Evolutionary conservation across 2,888 invertebrate species (phyloP).

Genomic region (Craniophora ligustri): DNA sequence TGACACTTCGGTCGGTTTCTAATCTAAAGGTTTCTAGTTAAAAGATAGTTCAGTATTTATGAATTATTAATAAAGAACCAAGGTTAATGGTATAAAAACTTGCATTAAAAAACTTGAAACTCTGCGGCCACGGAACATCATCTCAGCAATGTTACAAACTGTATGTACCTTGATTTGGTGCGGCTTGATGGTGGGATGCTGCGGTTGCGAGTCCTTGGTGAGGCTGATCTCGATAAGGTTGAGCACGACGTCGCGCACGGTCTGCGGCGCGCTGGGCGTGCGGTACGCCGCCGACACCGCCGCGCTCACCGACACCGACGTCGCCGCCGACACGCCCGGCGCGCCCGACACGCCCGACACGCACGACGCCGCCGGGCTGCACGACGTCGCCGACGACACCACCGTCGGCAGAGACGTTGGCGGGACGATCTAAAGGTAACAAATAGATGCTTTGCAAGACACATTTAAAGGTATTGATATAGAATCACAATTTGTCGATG

Average conservation of each 20-base stretch:
- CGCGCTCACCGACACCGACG: constrained; percentile 67
- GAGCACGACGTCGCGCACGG: constrained; percentile 94
- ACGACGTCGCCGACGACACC: constrained; percentile 70
- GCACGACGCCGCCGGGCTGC: constrained; percentile 56
- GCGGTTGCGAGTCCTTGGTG: constrained; percentile 89
- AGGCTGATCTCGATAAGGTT: constrained; percentile 95
- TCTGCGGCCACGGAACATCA: no score
- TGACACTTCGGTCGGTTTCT: no score
- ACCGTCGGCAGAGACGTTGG: constrained; percentile 72
- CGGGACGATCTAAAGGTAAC: constrained; percentile 51
- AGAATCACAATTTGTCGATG: neutral
- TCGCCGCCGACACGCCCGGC: constrained; percentile 6
- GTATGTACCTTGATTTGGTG: constrained; percentile 69
- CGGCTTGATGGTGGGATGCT: constrained; percentile 70
- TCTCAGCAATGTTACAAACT: no score
- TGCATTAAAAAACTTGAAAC: no score
- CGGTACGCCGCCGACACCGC: constrained; percentile 36
- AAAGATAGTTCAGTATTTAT: no score
- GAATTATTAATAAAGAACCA: no score
- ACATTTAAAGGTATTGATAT: neutral
- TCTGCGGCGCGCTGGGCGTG: constrained; percentile 87
- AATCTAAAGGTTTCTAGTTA: no score
- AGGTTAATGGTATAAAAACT: no score
- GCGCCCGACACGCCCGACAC: no score
- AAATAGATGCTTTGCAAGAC: neutral